Evolutionary conservation across 2,797 vertebrate genomes (phyloP).

Genomic region (Gephyroberyx darwinii): DNA sequence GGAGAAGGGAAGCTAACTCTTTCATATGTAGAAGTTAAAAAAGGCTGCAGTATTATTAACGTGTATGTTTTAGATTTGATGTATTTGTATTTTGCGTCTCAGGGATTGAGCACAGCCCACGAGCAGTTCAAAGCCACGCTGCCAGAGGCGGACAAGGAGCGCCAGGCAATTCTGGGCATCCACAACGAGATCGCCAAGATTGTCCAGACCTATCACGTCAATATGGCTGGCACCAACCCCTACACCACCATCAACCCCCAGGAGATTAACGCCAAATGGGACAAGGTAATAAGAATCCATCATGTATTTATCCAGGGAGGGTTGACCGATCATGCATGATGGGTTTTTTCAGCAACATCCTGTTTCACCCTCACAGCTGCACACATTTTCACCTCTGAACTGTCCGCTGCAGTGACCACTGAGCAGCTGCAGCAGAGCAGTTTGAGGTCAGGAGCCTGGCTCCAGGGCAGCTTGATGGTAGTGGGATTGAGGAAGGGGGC

Average conservation of each 20-base stretch:
- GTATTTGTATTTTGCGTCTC: constrained; percentile 35
- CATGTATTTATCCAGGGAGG: too few species aligned
- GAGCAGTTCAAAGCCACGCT: constrained; percentile 98
- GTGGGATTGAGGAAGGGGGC: too few species aligned
- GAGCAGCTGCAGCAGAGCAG: too few species aligned
- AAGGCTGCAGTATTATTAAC: background rate
- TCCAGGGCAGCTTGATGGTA: too few species aligned
- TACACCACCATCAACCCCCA: constrained; percentile 96
- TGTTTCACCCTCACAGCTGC: too few species aligned
- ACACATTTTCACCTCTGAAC: too few species aligned
- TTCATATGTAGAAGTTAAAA: too few species aligned
- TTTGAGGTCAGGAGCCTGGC: too few species aligned
- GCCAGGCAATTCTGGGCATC: constrained; percentile 95
- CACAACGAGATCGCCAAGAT: constrained; percentile 98
- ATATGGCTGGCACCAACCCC: constrained; percentile 94
- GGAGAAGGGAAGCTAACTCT: too few species aligned
- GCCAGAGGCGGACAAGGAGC: constrained; percentile 96
- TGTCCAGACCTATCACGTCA: constrained; percentile 97
- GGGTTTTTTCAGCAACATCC: too few species aligned
- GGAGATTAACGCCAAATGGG: constrained; percentile 97
- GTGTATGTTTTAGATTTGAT: background rate
- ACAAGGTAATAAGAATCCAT: constrained; percentile 83
- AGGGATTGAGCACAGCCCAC: constrained; percentile 96
- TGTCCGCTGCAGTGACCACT: too few species aligned
- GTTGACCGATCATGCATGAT: too few species aligned